These are phyloP conservation scores for Latheticus oryzae DNA, from an alignment of 2,888 invertebrate genomes.

Conservation along the genomic window DNA sequence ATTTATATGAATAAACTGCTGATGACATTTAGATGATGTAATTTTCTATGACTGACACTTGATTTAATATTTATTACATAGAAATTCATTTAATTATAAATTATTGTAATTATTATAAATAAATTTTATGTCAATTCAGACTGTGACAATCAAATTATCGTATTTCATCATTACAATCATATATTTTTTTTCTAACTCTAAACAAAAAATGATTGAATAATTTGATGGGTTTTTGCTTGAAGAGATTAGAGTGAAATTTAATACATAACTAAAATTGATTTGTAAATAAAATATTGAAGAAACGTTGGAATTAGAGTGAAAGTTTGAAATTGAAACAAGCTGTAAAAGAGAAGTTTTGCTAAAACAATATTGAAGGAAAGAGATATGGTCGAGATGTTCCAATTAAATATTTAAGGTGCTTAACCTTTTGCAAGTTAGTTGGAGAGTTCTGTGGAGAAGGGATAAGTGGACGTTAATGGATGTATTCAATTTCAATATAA, in stretches of 20 bases:
- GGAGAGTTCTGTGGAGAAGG: constrained; percentile 14
- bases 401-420: constrained; percentile 40
- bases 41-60: too few relatives aligned
- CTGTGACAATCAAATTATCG: too few relatives aligned
- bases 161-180: too few relatives aligned
- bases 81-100: too few relatives aligned
- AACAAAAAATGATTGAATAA: constrained; percentile 27
- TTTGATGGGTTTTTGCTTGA: constrained; percentile 10
- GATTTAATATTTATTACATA: too few relatives aligned
- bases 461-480: constrained; percentile 39
- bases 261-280: constrained; percentile 30
- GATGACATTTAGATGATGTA: too few relatives aligned
- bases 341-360: constrained; percentile 22
- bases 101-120: too few relatives aligned
- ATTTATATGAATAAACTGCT: too few relatives aligned
- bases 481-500: constrained; percentile 35
- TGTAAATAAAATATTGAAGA: constrained; percentile 27
- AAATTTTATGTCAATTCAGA: too few relatives aligned
- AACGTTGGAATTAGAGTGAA: constrained; percentile 20
- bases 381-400: constrained; percentile 31
- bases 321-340: constrained; percentile 33
- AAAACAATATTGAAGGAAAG: constrained; percentile 34
- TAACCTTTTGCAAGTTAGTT: constrained; percentile 33
- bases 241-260: constrained; percentile 24
- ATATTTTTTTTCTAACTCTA: too few relatives aligned